Evolutionary conservation across 1,140 invertebrate genomes (phyloP).

Genomic region (Aphaenogaster floridana): DNA sequence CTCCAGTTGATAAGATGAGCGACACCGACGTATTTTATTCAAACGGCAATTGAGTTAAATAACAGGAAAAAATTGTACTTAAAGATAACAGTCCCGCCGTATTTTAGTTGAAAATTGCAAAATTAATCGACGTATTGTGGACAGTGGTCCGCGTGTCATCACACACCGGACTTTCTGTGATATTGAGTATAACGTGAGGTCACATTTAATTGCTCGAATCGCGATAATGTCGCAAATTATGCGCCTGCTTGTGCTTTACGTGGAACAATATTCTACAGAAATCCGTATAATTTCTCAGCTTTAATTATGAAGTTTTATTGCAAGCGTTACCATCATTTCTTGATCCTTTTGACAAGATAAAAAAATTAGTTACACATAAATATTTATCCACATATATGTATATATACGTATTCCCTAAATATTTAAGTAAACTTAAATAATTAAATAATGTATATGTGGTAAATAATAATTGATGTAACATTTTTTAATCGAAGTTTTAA

Average conservation of each 20-base stretch:
- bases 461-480: too few relatives aligned
- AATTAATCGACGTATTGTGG: conserved; percentile 15
- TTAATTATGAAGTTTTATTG: neutral
- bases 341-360: neutral
- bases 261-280: conserved; percentile 14
- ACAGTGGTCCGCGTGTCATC: neutral
- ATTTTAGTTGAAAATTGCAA: conserved; percentile 26
- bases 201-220: conserved; percentile 40
- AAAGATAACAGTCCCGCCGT: conserved; percentile 5
- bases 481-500: neutral
- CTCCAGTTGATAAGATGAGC: conserved; percentile 30
- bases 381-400: neutral
- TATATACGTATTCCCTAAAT: conserved; percentile 5
- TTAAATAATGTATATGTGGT: neutral
- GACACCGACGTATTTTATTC: neutral
- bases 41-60: neutral
- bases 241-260: conserved; percentile 13
- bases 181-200: conserved; percentile 22
- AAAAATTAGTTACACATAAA: neutral
- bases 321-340: neutral
- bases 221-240: conserved; percentile 39
- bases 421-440: conserved; percentile 6
- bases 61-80: neutral
- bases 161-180: neutral
- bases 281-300: neutral